Conservation (phyloP, 2,888 invertebrate species). For the Trichopria drosophilae region DNA sequence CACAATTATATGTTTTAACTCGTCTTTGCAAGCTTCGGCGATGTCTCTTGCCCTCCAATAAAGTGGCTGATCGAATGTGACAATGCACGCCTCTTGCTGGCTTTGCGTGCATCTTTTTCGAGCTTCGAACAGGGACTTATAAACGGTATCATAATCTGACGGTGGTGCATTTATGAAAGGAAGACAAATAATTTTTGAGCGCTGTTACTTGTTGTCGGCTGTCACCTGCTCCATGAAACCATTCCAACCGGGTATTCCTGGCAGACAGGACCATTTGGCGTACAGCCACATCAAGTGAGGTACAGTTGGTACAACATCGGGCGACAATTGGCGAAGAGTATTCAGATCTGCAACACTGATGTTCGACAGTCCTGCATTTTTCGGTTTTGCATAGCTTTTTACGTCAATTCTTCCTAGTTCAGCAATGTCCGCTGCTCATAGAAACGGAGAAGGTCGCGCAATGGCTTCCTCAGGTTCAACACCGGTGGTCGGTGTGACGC, state of each 20-base stretch:
- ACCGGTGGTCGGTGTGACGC: too few relatives aligned
- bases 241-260: conserved; percentile 4
- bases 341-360: neutral
- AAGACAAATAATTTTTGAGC: conserved; percentile 26
- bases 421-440: neutral
- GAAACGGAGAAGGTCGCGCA: too few relatives aligned
- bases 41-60: neutral
- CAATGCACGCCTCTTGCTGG: too few relatives aligned
- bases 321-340: neutral
- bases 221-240: conserved; percentile 7
- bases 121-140: too few relatives aligned
- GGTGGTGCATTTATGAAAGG: conserved; percentile 30
- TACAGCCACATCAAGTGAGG: conserved; percentile 1
- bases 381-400: neutral
- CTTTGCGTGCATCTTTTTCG: too few relatives aligned
- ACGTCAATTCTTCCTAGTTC: neutral
- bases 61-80: too few relatives aligned
- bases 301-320: too few relatives aligned
- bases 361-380: neutral
- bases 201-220: too few relatives aligned
- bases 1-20: neutral
- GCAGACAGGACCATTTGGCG: neutral
- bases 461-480: too few relatives aligned
- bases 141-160: too few relatives aligned
- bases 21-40: neutral